Evolutionary conservation across 2,113 vertebrate genomes (phyloP).

Genomic region (Sinocyclocheilus anshuiensis): DNA sequence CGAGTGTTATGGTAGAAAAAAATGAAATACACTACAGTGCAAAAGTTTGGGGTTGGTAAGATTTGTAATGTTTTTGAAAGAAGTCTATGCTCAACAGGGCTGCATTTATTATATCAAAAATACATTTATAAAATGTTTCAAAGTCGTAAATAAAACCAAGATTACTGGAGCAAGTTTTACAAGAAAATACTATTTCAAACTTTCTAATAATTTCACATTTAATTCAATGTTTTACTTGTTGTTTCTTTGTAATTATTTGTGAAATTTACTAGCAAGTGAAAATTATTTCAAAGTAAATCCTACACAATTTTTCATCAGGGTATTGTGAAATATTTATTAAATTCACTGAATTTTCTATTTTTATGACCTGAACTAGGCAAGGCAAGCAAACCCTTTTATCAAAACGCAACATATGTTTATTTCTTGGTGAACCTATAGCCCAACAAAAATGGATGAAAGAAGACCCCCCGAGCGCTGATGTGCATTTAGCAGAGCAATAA

Average conservation of each 20-base stretch:
- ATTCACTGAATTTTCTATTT: no score
- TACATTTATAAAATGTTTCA: no score
- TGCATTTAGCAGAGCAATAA: slow-evolving; percentile 32
- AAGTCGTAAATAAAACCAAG: no score
- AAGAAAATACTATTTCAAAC: no score
- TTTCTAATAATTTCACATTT: no score
- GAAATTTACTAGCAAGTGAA: not conserved
- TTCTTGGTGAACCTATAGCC: not conserved
- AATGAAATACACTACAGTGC: not conserved
- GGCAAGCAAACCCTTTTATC: not conserved
- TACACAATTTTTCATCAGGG: no score
- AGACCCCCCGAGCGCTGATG: not conserved
- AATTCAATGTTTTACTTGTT: no score
- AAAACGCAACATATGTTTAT: not conserved
- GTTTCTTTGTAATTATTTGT: no score
- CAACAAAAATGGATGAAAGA: slow-evolving; percentile 19
- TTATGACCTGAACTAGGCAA: not conserved
- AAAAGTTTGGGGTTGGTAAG: not conserved
- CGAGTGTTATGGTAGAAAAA: not conserved
- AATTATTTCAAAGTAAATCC: not conserved
- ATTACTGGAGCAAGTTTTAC: no score
- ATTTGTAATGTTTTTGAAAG: not conserved
- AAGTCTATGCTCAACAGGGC: no score
- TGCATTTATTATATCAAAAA: no score
- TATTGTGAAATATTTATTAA: no score